Conservation (phyloP, 2,797 vertebrate genomes). For the Coranthus polyacanthus region DNA sequence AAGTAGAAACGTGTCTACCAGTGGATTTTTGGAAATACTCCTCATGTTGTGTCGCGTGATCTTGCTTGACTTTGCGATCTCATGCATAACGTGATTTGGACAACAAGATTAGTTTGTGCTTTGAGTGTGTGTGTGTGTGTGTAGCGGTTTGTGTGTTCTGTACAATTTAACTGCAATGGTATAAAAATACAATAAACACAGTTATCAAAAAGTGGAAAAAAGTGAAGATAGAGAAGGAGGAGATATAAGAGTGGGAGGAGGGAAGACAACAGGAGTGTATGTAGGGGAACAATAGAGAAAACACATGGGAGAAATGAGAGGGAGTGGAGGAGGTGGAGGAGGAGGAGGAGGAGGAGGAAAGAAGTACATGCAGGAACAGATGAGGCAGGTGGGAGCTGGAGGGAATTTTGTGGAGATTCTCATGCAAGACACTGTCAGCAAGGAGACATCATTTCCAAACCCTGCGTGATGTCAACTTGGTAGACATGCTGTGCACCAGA, state of each 20-base stretch:
- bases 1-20: too few relatives aligned
- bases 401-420: constrained; percentile 44
- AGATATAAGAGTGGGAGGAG: background rate
- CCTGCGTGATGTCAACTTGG: constrained; percentile 41
- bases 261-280: background rate
- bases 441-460: constrained; percentile 64
- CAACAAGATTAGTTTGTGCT: too few relatives aligned
- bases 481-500: constrained; percentile 50
- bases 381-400: constrained; percentile 15
- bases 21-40: too few relatives aligned
- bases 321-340: background rate
- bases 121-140: too few relatives aligned
- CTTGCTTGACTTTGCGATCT: too few relatives aligned
- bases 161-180: too few relatives aligned
- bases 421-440: constrained; percentile 46
- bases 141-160: too few relatives aligned
- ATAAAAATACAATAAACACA: background rate
- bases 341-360: background rate
- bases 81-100: too few relatives aligned
- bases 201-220: background rate
- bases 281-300: background rate
- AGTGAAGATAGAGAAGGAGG: background rate
- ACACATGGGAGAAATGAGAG: constrained; percentile 1
- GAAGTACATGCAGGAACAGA: background rate
- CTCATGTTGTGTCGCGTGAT: too few relatives aligned